Base-by-base conservation (phyloP, 2,888 invertebrate genomes). In the Trissolcus brochymenae region DNA sequence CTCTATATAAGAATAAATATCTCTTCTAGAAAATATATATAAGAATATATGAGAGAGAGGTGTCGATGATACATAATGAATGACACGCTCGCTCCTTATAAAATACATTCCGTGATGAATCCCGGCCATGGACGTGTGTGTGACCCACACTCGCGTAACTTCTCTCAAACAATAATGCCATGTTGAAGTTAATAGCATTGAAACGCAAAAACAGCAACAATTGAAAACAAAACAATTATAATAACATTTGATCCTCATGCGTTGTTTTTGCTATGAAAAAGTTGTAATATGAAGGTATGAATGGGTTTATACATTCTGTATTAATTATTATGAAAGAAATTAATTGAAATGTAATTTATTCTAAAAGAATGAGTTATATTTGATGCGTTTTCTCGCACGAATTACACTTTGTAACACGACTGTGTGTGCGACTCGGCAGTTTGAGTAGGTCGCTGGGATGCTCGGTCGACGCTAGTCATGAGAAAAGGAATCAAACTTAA, bases 111-210 rank as follows among this genome's bases (percentile, higher is more conserved):
- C 57, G 79, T 70, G 80, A 84, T 82, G 84, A 81, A 85, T 83
- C 80, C 83, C 84, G 85, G 85, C 84, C 85, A 85, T 80, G 85
- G 84, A 84, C 85, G 79, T 75, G 80, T 80, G 84, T 75, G 80
- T 80, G 83, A 84, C 82, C 84, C 84, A 78, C 77, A 46, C 16
- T 46, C 25, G 56, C 73, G 55, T 59, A 61, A 79, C 64, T n/a
- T 43, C 9, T 35, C 35, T 17, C 55, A 68, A 77, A 67, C 77
- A 71, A 70, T 78, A 76, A 71, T 72, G 59, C 64, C 64, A 64
- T 29, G 76, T 72, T 76, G 57, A 55, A 71, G 66, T 76, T 76
- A 72, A 62, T 64, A 72, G 62, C 72, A 62, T 72, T 67, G 57
- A 67, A 49, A 53, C 40, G 43, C 54, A 62, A 59, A 71, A 66